Evolutionary conservation across 2,888 invertebrate species (phyloP), one percentile per base, ranked within the genome.

Genomic region (Drosophila putrida): DNA sequence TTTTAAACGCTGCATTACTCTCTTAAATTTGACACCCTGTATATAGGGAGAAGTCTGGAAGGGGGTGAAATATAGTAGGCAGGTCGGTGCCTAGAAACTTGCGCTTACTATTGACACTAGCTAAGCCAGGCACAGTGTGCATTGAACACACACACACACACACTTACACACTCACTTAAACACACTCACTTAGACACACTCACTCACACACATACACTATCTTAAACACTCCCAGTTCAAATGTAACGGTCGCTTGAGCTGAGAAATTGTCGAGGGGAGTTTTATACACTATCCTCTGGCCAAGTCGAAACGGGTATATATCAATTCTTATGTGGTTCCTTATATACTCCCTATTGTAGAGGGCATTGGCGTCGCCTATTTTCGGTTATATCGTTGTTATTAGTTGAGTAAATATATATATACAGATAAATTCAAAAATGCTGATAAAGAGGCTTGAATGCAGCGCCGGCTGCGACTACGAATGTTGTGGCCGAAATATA

Each of bases 401-500:
- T 33, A 44, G 43, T 44, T 55, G 55, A 50, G 59, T 60, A 49
- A 50, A 60, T 41, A 41, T 44, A 57, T 44, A 57, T 36, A 36
- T 69, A 80, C 27, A 43, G 31, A 54, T 41, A 43, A 73, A 80
- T 88, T 85, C 72, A 85, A 80, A 78, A 84, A 62, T 66, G 78
- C 86, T 83, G 86, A 84, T 89, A 88, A 88, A 82, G 58, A 15
- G 71, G 61, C 68, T 65, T 71, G 46, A 36, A 67, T 57, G 71
- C 49, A 68, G 69, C 27, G 83, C 84, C 87, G 81, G 83, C 88
- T 88, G 88, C 85, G 71, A 58, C 71, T 80, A 55, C 69, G 64
- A 20, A 20, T 6, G 57, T 51, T 33, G 57, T 47, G 57, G 71
- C 58, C 60, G 63, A 51, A 71, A 68, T 71, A 64, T 33, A 33